Evolutionary conservation across 1,140 invertebrate species (phyloP).

Genomic region (Galleria mellonella): DNA sequence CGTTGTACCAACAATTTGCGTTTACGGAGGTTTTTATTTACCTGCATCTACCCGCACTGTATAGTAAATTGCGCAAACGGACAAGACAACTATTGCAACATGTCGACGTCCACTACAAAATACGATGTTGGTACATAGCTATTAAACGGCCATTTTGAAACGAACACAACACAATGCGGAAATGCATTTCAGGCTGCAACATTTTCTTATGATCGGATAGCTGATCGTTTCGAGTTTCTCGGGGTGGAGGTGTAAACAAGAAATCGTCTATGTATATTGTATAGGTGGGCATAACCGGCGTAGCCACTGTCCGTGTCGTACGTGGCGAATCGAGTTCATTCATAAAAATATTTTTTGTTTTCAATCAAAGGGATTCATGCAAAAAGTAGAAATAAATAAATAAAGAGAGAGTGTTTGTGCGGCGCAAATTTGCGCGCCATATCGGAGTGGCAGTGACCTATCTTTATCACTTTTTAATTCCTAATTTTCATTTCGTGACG

Average conservation of each 20-base stretch:
- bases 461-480: conserved; percentile 21
- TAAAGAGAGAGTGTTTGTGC: conserved; percentile 31
- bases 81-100: conserved; percentile 48
- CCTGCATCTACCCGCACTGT: conserved; percentile 6
- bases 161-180: conserved; percentile 38
- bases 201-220: conserved; percentile 40
- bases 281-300: conserved; percentile 34
- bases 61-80: conserved; percentile 54
- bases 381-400: conserved; percentile 14
- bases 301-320: conserved; percentile 46
- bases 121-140: conserved; percentile 30
- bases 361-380: conserved; percentile 18
- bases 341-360: conserved; percentile 14
- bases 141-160: conserved; percentile 53
- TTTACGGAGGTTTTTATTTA: background rate
- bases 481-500: conserved; percentile 6
- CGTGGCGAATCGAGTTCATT: conserved; percentile 41
- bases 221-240: conserved; percentile 26
- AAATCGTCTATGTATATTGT: conserved; percentile 25
- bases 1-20: no score
- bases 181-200: conserved; percentile 34
- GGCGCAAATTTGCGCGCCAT: conserved; percentile 34
- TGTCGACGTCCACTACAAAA: conserved; percentile 20
- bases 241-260: conserved; percentile 43
- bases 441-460: conserved; percentile 44